Base-by-base conservation (phyloP, 2,888 invertebrate species). In the Lacanobia oleracea region DNA sequence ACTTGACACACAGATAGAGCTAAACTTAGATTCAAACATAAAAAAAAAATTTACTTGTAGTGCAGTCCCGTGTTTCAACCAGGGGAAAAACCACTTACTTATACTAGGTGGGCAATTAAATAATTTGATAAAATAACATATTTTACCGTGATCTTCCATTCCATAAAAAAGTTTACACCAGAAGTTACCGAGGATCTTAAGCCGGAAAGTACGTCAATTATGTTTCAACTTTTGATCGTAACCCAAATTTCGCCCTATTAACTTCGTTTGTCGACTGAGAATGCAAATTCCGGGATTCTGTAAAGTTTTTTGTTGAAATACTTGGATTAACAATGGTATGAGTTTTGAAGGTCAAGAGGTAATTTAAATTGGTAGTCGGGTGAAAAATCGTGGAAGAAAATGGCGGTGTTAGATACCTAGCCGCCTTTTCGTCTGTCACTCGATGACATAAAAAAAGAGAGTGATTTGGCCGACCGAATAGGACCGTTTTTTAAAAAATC, bases 191-290 rank as follows among this genome's bases (percentile, higher is more conserved):
- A 27, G 43, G 3, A 57, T n/a, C 43, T 54, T 40, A 14, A 12
- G 37, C 51, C 21, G 27, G 23, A 71, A 76, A 76, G 77, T 64
- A 69, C 45, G 61, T 51, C 51, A 48, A 64, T 72, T 61, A 57
- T 16, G 65, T 59, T 72, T 48, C 53, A 77, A 72, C 79, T 78
- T 77, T 72, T 59, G 33, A 43, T 37, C 53, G 62, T 77, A 76
- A 66, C 50, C 66, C 40, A 10, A 70, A 67, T 66, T 79, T 59
- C 48, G 66, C 57, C 21, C n/a, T n/a, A 62, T 62, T 59, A 65
- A 48, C 56, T 66, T 50, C 45, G 23, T 64, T 64, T 72, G 7
- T 33, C 0, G n/a, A 37, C 33, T 48, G 18, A 59, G 45, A 56
- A 59, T 59, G 40, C 6, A 23, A 62, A 59, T 72, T 62, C 9